Evolutionary conservation across 1,140 invertebrate species (phyloP).

Genomic region (Scaptomyza graminum): DNA sequence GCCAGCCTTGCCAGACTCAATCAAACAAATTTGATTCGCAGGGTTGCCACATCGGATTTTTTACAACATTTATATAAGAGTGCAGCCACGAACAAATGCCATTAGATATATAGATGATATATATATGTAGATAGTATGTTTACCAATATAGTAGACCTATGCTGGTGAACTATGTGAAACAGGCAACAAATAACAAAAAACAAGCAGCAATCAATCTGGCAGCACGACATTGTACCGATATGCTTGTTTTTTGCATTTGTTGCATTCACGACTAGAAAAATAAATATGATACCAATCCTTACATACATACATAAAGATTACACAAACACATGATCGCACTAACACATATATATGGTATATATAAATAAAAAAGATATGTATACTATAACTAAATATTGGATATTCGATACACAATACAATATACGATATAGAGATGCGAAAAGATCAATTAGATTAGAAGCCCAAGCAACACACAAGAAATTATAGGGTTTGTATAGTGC

Average conservation of each 20-base stretch:
- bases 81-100: constrained; percentile 23
- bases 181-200: constrained; percentile 8
- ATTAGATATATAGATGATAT: constrained; percentile 36
- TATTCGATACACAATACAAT: constrained; percentile 14
- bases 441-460: constrained; percentile 11
- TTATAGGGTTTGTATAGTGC: neutral
- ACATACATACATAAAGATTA: neutral
- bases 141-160: constrained; percentile 17
- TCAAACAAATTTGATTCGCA: neutral
- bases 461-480: constrained; percentile 13
- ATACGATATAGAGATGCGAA: constrained; percentile 14
- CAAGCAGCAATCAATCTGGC: constrained; percentile 6
- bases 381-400: no score
- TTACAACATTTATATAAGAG: constrained; percentile 17
- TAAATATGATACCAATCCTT: constrained; percentile 5
- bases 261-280: constrained; percentile 1
- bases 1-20: constrained; percentile 3
- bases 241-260: constrained; percentile 15
- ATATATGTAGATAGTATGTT: constrained; percentile 5
- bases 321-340: constrained; percentile 12
- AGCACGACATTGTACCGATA: neutral
- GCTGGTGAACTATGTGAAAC: constrained; percentile 14
- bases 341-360: constrained; percentile 1
- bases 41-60: neutral
- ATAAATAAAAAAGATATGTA: neutral